These are phyloP conservation scores for Meloidogyne floridensis DNA, from an alignment of 1,140 invertebrate genomes.

Conservation along the genomic window DNA sequence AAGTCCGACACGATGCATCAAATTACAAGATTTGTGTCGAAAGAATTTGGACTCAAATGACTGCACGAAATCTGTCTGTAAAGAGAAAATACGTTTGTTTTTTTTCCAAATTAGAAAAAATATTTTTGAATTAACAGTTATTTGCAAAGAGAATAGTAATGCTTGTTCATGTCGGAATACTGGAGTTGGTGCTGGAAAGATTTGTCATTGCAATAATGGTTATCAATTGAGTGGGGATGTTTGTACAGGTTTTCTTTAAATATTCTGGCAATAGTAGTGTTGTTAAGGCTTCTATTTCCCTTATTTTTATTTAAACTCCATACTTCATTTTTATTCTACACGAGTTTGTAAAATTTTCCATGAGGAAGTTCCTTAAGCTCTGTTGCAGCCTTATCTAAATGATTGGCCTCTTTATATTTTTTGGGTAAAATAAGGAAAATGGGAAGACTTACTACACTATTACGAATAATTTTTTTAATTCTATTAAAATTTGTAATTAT, in stretches of 20 bases:
- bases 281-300: too few species aligned
- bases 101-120: background rate
- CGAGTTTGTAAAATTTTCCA: too few species aligned
- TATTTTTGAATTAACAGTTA: background rate
- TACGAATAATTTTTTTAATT: too few species aligned
- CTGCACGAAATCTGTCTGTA: constrained; percentile 29
- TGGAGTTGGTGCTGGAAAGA: constrained; percentile 15
- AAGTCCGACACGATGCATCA: constrained; percentile 50
- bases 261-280: too few species aligned
- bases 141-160: constrained; percentile 17
- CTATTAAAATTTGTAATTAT: background rate
- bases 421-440: too few species aligned
- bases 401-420: too few species aligned
- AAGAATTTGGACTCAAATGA: background rate
- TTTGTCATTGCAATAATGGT: constrained; percentile 46
- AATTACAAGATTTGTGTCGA: constrained; percentile 47
- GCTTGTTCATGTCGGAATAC: constrained; percentile 48
- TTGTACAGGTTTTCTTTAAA: constrained; percentile 48
- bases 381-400: too few species aligned
- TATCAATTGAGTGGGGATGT: constrained; percentile 18
- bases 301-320: too few species aligned
- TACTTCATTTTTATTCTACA: too few species aligned
- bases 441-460: too few species aligned
- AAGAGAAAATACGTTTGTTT: constrained; percentile 34
- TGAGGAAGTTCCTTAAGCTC: too few species aligned